Evolutionary conservation across 92 coral and sea anemone species (phyloP), one percentile per base, ranked within the genome.

Genomic region (Palythoa grandis): DNA sequence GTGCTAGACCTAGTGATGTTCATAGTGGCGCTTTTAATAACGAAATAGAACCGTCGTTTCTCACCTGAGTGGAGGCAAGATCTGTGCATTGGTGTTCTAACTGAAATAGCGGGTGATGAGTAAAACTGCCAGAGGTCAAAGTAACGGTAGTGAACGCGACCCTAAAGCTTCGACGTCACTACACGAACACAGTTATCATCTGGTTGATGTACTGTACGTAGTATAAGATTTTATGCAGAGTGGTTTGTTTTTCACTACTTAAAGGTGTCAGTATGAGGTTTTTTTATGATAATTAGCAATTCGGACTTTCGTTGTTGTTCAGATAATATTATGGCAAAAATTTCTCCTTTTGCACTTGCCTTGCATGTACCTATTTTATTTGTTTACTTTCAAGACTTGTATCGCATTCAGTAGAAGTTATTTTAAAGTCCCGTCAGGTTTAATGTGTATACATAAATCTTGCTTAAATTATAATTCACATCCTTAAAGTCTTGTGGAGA

Each of bases 1-100:
- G 99, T 79, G 87, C 93, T 23, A 90, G 95, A 77, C 92, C 97
- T 43, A 91, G 93, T 87, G 95, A 94, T 63, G 95, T 94, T 35
- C 95, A 84, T 54, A 66, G 73, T 22, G 85, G 74, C 5, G 74
- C 73, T 13, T 70, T 80, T 7, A 80, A 80, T 67, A 80, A 80
- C 17, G 85, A 80, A 11, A 80, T 80, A 47, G 85, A 80, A 48
- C 43, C 84, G 15, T 25, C 57, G 4, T 79, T 79, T 65, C 73
- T 79, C 39, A 79, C 84, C 47, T 79, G 52, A 80, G 60, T 52
- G n/a, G 40, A 53, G 24, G 23, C 40, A 3, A 65, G 22, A 61
- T 11, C 53, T 40, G 23, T 54, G 82, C 12, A 11, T 17, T 70
- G 89, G 48, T 86, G 61, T 88, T 63, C 77, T 91, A 37, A 29